Conservation (phyloP, 2,888 invertebrate genomes). For the Synergus gifuensis region DNA sequence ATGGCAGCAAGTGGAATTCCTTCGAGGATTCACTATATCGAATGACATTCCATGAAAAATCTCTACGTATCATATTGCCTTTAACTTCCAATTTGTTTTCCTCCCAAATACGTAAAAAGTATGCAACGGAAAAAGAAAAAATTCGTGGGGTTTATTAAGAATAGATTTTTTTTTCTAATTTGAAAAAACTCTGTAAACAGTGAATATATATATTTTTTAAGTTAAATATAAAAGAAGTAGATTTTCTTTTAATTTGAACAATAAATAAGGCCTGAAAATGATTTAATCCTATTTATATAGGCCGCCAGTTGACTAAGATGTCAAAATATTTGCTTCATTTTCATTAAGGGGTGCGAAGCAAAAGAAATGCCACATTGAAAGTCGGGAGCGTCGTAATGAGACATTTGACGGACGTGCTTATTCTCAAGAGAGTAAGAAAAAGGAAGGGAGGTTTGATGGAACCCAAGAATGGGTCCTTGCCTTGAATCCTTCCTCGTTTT, state of each 20-base stretch:
- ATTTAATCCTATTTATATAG: constrained; percentile 13
- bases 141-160: too few species aligned
- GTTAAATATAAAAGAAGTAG: not conserved
- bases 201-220: not conserved
- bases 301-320: constrained; percentile 57
- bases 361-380: constrained; percentile 59
- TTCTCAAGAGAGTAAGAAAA: constrained; percentile 67
- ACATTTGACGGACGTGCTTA: constrained; percentile 75
- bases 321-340: constrained; percentile 68
- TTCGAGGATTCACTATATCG: not conserved
- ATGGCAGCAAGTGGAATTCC: constrained; percentile 38
- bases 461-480: constrained; percentile 28
- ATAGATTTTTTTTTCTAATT: not conserved
- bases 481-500: constrained; percentile 27
- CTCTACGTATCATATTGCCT: not conserved
- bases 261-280: not conserved
- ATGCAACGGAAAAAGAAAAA: not conserved
- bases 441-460: not conserved
- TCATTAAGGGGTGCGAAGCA: constrained; percentile 63
- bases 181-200: too few species aligned
- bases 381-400: constrained; percentile 68
- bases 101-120: not conserved
- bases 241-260: not conserved
- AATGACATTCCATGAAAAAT: not conserved
- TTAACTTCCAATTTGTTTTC: not conserved